Evolutionary conservation across 2,888 invertebrate genomes (phyloP).

Genomic region (Galerucella calmariensis): DNA sequence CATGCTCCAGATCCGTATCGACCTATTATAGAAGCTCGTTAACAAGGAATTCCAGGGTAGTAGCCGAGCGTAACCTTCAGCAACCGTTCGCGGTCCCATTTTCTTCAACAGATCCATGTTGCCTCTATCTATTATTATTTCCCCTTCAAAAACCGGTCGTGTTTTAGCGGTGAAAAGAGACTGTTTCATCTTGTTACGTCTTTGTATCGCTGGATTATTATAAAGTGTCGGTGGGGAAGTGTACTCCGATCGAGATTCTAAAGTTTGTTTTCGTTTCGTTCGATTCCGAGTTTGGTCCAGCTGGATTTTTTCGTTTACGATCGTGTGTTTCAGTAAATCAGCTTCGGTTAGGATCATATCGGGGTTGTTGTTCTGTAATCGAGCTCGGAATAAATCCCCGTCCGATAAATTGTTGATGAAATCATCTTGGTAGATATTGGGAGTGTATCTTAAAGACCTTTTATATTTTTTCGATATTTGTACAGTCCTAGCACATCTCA

Average conservation of each 20-base stretch:
- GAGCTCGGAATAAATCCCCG: slow-evolving; percentile 37
- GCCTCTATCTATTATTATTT: slow-evolving; percentile 46
- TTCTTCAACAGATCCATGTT: slow-evolving; percentile 48
- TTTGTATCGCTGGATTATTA: slow-evolving; percentile 37
- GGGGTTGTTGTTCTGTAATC: slow-evolving; percentile 12
- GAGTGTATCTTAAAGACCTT: slow-evolving; percentile 11
- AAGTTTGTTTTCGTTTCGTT: slow-evolving; percentile 47
- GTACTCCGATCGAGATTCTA: slow-evolving; percentile 39
- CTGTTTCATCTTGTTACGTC: slow-evolving; percentile 25
- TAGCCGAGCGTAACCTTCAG: slow-evolving; percentile 51
- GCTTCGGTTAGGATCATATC: slow-evolving; percentile 26
- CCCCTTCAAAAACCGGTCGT: slow-evolving; percentile 50
- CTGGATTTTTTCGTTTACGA: slow-evolving; percentile 14
- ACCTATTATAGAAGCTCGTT: slow-evolving; percentile 45
- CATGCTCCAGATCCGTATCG: slow-evolving; percentile 55
- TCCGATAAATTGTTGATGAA: slow-evolving; percentile 43
- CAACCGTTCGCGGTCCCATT: slow-evolving; percentile 45
- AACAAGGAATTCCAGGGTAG: slow-evolving; percentile 55
- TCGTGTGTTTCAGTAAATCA: slow-evolving; percentile 34
- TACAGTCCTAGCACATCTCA: slow-evolving; percentile 36
- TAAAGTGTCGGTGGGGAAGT: slow-evolving; percentile 3
- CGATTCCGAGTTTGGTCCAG: slow-evolving; percentile 3
- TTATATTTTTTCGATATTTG: slow-evolving; percentile 18
- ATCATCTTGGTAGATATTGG: slow-evolving; percentile 29
- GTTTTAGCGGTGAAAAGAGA: background rate